Percentiles rank a stretch among this genome's conserved stretches.
These are phyloP conservation scores for Neomonachus schauinslandi DNA, from an alignment of 2,113 vertebrate species.

Conservation along the genomic window DNA sequence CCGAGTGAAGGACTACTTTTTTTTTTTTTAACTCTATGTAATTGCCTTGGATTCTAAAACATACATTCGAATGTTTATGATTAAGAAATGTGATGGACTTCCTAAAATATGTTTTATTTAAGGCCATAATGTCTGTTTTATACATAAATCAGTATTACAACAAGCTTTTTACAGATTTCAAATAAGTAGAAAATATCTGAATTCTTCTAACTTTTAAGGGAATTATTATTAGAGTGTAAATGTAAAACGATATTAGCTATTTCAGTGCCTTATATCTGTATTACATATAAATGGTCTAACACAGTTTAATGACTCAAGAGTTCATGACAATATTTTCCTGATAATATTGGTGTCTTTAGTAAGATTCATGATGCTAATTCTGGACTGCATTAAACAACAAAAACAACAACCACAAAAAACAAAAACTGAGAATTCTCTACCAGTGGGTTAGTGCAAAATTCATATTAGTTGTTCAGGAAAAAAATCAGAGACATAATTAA, in stretches of 20 bases:
- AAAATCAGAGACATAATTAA: conserved; percentile 23
- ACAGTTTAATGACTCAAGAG: conserved; percentile 4
- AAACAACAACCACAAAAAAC: neutral
- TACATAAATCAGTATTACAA: neutral
- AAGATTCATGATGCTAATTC: neutral
- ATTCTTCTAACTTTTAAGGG: neutral
- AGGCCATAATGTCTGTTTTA: neutral
- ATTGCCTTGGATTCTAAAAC: neutral
- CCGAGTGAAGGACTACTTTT: neutral
- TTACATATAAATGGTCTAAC: neutral
- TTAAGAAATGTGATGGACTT: neutral
- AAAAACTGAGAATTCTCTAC: conserved; percentile 13
- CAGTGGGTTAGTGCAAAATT: neutral
- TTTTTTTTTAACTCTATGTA: neutral
- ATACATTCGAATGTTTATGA: neutral
- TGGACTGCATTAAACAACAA: neutral
- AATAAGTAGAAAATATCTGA: neutral
- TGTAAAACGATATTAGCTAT: neutral
- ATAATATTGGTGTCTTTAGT: neutral
- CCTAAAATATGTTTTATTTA: conserved; percentile 13
- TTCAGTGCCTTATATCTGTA: neutral
- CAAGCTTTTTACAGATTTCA: neutral
- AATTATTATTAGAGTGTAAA: neutral
- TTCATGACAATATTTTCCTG: neutral
- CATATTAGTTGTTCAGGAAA: conserved; percentile 14